Percentiles rank a stretch among this genome's conserved stretches.
phyloP scores from a whole-genome alignment of 2,797 vertebrate genomes.

The Dromococcyx pavoninus region DNA sequence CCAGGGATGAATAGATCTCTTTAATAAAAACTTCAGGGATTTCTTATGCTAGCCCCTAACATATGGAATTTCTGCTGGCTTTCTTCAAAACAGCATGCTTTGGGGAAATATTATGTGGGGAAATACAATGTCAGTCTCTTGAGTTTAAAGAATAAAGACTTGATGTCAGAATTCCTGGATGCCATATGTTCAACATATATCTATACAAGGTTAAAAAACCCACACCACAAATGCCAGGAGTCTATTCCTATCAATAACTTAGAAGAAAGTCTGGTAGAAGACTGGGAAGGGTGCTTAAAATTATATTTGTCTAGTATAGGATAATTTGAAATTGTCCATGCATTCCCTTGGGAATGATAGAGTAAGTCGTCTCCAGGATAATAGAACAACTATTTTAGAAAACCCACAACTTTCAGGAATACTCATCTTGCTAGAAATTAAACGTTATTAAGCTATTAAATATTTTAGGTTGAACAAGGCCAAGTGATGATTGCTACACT shows the following conservation, averaged over 20 bases:
- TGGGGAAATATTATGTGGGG: not conserved
- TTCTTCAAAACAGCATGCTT: not conserved
- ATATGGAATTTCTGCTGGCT: not conserved
- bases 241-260: not conserved
- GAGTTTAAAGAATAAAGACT: not conserved
- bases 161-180: not conserved
- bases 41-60: not conserved
- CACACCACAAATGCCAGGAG: not conserved
- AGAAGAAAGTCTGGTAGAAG: not conserved
- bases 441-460: not conserved
- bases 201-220: not conserved
- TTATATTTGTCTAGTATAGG: not conserved
- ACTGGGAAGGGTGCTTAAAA: not conserved
- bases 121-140: not conserved
- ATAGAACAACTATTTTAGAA: not conserved
- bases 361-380: not conserved
- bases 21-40: not conserved
- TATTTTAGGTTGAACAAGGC: not conserved
- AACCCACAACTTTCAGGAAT: not conserved
- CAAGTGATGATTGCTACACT: no score
- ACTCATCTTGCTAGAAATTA: not conserved
- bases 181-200: not conserved
- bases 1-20: not conserved
- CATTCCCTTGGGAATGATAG: not conserved
- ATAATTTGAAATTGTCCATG: not conserved